Evolutionary conservation across 2,113 vertebrate species (phyloP), one percentile per base, ranked within the genome.

Genomic region (Albula goreensis): DNA sequence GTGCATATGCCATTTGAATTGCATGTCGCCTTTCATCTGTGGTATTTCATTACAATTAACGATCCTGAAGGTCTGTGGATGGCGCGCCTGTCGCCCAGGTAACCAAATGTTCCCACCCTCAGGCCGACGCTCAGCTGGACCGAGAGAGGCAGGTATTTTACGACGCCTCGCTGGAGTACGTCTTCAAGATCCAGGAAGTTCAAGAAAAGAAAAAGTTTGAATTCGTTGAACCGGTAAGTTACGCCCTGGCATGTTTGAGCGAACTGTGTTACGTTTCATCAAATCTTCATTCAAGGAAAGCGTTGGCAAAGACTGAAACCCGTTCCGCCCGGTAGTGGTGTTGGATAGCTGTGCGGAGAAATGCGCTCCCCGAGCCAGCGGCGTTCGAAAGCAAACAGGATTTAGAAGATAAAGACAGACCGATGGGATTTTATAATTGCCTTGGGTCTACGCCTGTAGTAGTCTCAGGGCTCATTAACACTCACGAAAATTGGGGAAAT

Each of bases 171-270:
- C 94, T 99, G 49, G 97, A 99, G 91, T 99, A 99, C 60, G 97
- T 99, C 88, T 99, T 99, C 94, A 99, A 99, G 95, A 98, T 99
- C 89, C 98, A 99, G 90, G 98, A 99, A 94, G 98, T 99, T 50
- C 98, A 99, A 91, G 98, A 99, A 80, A 99, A 98, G 92, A 99
- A 99, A 95, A 99, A 99, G 87, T 99, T 99, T 94, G 97, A 99
- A 92, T 99, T 99, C 95, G 98, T 99, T 25, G 98, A 99, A 91
- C 98, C 98, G 85, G 98, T 99, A 95, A 95, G 94, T 89, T 50
- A 31, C 81, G 56, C 57, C 49, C 60, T 80, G 48, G 0, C 53
- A 31, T 50, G 17, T 80, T 85, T 66, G 2, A 12, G 31, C 81
- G 41, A 5, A 8, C 41, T 10, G 0, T 83, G 31, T 50, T 82